These are phyloP conservation scores for Hirudinaria manillensis DNA, from an alignment of 2,888 invertebrate species.

Conservation along the genomic window DNA sequence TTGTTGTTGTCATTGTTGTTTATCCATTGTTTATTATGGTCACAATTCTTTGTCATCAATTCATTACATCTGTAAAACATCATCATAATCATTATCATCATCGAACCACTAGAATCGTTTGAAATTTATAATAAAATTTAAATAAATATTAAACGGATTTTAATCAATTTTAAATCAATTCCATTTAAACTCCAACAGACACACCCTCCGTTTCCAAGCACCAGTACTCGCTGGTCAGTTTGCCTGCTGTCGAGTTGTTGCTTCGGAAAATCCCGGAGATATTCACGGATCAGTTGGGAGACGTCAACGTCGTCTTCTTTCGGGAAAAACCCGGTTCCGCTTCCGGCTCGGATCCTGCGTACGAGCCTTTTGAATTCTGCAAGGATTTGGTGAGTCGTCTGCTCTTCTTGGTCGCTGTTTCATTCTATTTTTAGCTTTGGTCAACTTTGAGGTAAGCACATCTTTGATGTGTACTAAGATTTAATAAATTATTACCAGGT, in stretches of 20 bases:
- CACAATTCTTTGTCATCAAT: too few relatives aligned
- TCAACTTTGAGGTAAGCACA: too few relatives aligned
- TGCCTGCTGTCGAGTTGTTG: constrained; percentile 55
- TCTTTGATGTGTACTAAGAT: not conserved
- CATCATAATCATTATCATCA: too few relatives aligned
- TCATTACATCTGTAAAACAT: too few relatives aligned
- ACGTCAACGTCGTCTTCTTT: constrained; percentile 37
- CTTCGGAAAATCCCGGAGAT: constrained; percentile 58
- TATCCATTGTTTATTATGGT: too few relatives aligned
- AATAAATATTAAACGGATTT: too few relatives aligned
- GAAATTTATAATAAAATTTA: too few relatives aligned
- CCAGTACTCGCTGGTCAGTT: constrained; percentile 42
- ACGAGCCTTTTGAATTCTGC: constrained; percentile 31
- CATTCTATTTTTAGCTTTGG: not conserved
- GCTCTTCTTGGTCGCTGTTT: too few relatives aligned
- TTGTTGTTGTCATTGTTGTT: too few relatives aligned
- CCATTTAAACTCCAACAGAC: not conserved
- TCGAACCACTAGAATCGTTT: too few relatives aligned
- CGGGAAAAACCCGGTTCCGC: constrained; percentile 2
- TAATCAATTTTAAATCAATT: too few relatives aligned
- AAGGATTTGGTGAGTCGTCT: not conserved
- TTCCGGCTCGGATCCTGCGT: constrained; percentile 24
- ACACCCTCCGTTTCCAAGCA: constrained; percentile 32
- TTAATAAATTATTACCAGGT: not conserved
- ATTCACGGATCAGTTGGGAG: constrained; percentile 49